Evolutionary conservation across 2,113 vertebrate species (phyloP).

Genomic region (Etheostoma cragini): DNA sequence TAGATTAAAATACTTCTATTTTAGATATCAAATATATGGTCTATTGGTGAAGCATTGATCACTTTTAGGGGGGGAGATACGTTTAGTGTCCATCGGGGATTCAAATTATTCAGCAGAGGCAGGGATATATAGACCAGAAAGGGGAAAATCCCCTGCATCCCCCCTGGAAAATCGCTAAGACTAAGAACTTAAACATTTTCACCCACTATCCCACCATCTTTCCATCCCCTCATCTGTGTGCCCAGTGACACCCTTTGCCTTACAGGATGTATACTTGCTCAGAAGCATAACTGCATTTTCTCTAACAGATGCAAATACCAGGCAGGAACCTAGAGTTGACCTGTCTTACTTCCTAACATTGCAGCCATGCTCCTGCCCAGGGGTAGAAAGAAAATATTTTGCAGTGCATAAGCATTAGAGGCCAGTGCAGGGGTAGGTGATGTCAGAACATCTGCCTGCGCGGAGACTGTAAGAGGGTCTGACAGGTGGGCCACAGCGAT

Average conservation of each 20-base stretch:
- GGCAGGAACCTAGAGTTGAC: slow-evolving; percentile 66
- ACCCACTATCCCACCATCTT: slow-evolving; percentile 8
- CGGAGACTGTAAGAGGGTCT: slow-evolving; percentile 72
- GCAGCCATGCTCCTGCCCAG: slow-evolving; percentile 46
- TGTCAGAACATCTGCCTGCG: slow-evolving; percentile 78
- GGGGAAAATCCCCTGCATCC: too few relatives aligned
- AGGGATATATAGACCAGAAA: too few relatives aligned
- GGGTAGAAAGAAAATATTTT: slow-evolving; percentile 64
- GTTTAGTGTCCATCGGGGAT: too few relatives aligned
- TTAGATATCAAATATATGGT: too few relatives aligned
- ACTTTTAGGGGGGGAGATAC: too few relatives aligned
- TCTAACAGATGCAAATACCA: slow-evolving; percentile 57
- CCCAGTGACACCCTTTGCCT: slow-evolving; percentile 37
- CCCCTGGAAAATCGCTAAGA: not conserved
- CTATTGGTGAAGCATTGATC: too few relatives aligned
- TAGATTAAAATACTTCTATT: too few relatives aligned
- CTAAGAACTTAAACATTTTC: slow-evolving; percentile 22
- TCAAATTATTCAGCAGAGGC: too few relatives aligned
- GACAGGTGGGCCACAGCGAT: slow-evolving; percentile 77
- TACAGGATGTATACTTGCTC: slow-evolving; percentile 64
- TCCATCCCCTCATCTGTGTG: slow-evolving; percentile 23
- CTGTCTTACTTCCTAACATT: slow-evolving; percentile 52
- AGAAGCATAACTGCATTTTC: slow-evolving; percentile 55
- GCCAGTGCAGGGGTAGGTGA: slow-evolving; percentile 65
- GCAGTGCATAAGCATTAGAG: slow-evolving; percentile 47